Evolutionary conservation across 2,113 vertebrate species (phyloP).

Genomic region (Psammodynastes pulverulentus): DNA sequence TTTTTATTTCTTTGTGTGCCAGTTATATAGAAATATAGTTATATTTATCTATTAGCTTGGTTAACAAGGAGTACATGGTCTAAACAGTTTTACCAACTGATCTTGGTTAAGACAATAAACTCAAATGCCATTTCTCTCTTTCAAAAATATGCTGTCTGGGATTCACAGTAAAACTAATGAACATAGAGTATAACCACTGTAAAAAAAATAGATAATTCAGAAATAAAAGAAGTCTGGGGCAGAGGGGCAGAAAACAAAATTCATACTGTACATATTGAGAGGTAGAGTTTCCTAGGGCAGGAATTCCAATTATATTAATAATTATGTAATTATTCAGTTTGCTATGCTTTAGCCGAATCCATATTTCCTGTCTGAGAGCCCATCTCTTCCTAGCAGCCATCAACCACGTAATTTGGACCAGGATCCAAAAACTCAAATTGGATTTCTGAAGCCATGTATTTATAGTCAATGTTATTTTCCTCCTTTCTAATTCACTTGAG

Average conservation of each 20-base stretch:
- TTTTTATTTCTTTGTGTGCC: conserved; percentile 33
- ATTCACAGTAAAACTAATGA: background rate
- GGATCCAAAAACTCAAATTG: background rate
- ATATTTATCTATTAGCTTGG: conserved; percentile 42
- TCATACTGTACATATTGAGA: background rate
- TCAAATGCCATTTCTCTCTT: conserved; percentile 30
- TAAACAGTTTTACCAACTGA: conserved; percentile 43
- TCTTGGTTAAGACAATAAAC: conserved; percentile 48
- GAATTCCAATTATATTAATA: background rate
- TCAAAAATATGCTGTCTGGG: conserved; percentile 28
- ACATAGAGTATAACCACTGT: background rate
- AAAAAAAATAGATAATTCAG: conserved; percentile 4
- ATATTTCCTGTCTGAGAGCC: background rate
- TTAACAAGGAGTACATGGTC: conserved; percentile 42
- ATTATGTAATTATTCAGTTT: background rate
- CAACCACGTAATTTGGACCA: background rate
- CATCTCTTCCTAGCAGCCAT: no score
- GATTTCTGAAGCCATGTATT: background rate
- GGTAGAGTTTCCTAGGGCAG: background rate
- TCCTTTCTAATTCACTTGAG: background rate
- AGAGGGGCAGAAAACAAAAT: background rate
- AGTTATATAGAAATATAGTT: conserved; percentile 32
- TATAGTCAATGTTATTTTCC: background rate
- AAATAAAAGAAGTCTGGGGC: background rate
- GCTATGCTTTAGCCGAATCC: background rate